phyloP scores from a whole-genome alignment of 2,113 vertebrate species.

The Progne subis region DNA sequence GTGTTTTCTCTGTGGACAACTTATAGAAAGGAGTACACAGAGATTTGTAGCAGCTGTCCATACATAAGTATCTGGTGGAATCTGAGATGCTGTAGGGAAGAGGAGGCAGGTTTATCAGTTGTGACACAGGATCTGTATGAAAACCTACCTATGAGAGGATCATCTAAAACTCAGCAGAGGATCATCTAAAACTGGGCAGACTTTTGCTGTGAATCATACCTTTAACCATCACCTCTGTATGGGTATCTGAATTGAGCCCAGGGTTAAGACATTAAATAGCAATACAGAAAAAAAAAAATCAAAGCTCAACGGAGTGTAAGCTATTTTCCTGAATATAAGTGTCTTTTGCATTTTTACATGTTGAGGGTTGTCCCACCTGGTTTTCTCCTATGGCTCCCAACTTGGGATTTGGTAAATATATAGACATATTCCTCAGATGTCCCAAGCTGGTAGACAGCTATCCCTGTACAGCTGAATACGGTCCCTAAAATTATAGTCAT shows the following conservation, averaged over 20 bases:
- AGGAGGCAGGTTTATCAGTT: background rate
- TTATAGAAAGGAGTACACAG: background rate
- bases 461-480: background rate
- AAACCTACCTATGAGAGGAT: background rate
- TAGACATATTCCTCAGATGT: background rate
- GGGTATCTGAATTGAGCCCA: background rate
- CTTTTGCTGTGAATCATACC: background rate
- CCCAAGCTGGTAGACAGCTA: background rate
- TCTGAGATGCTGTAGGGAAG: background rate
- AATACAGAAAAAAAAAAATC: background rate
- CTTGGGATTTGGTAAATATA: background rate
- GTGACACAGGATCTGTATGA: background rate
- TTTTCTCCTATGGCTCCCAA: background rate
- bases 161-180: background rate
- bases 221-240: fast-evolving
- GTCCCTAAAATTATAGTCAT: background rate
- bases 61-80: fast-evolving
- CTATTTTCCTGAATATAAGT: background rate
- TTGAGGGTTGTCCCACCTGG: background rate
- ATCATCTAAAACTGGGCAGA: background rate
- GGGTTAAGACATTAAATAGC: background rate
- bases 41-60: background rate
- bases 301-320: background rate
- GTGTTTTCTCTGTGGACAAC: background rate
- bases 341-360: background rate